phyloP scores from a whole-genome alignment of 2,113 vertebrate genomes.

The Corvus cornix region DNA sequence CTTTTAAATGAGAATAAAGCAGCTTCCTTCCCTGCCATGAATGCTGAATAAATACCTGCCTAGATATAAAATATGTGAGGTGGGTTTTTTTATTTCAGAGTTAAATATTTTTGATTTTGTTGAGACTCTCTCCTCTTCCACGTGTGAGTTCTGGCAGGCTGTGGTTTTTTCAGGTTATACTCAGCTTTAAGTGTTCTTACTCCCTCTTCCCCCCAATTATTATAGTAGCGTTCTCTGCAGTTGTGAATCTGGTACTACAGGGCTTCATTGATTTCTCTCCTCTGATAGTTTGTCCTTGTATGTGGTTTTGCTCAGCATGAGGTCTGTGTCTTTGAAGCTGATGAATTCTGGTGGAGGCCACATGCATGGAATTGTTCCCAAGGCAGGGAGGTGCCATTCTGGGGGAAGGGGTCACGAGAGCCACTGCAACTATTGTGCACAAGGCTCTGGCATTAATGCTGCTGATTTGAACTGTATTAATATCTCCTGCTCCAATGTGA shows the following conservation, averaged over 20 bases:
- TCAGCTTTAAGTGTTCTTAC: not conserved
- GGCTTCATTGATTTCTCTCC: conserved; percentile 48
- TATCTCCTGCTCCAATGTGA: conserved; percentile 36
- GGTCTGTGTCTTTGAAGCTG: conserved; percentile 44
- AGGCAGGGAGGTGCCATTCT: not conserved
- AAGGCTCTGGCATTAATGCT: conserved; percentile 14
- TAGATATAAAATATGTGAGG: not conserved
- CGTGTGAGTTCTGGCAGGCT: not conserved
- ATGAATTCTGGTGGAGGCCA: conserved; percentile 26
- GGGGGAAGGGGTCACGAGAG: not conserved
- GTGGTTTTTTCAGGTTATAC: not conserved
- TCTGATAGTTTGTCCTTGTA: conserved; percentile 63
- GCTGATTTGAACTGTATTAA: not conserved
- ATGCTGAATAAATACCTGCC: not conserved
- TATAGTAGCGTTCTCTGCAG: not conserved
- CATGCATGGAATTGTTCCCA: not conserved
- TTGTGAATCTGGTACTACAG: not conserved
- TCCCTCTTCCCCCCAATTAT: not conserved
- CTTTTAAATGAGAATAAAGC: not conserved
- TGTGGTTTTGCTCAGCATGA: conserved; percentile 5
- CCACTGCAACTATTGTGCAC: conserved; percentile 28
- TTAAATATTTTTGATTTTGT: not conserved
- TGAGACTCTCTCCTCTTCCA: not conserved
- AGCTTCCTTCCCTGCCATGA: not conserved
- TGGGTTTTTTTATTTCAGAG: not conserved